Base-by-base conservation (phyloP, 2,797 vertebrate genomes). In the Girardinus metallicus region DNA sequence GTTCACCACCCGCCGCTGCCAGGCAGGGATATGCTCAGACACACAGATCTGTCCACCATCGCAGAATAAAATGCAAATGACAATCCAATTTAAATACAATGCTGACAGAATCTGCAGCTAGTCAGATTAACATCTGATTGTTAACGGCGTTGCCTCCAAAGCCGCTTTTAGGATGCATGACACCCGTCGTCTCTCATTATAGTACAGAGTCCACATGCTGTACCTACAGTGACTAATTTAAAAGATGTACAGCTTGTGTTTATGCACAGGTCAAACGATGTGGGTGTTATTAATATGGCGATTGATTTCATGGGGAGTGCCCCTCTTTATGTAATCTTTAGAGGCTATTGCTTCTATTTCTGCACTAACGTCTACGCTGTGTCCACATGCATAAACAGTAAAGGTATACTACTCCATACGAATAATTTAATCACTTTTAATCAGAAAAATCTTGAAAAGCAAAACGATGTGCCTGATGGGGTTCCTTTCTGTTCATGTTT, bases 131-230 rank as follows among this genome's bases (percentile, higher is more conserved):
- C 84, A 77, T 81, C 29, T 73, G 43, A 80, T 80, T 86, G 85
- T 79, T 87, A 91, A 88, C 86, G 85, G 79, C 41, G 78, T 78
- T 88, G 89, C 85, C 83, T 83, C 78, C 62, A 64, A 57, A 80
- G 83, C 77, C 82, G 83, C 53, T 79, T 39, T 62, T 23, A 79
- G 83, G 79, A 87, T 80, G 31, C 74, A 85, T 82, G 80, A 82
- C 74, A 39, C 41, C 46, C 76, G 80, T 66, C 29, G 44, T 51
- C 73, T 73, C 68, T 83, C 74, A 76, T 85, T 36, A 41, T 57
- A 78, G 83, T 70, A 53, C 76, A 18, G 41, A 79, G 49, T 80
- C 66, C 47, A 80, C 43, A 62, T 46, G 13, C 49, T 85, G 60
- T 10, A 41, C 80, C 43, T 75, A 64, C 46, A 55, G 46, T 53